Evolutionary conservation across 1,140 invertebrate genomes (phyloP).

Genomic region (Piezodorus guildinii): DNA sequence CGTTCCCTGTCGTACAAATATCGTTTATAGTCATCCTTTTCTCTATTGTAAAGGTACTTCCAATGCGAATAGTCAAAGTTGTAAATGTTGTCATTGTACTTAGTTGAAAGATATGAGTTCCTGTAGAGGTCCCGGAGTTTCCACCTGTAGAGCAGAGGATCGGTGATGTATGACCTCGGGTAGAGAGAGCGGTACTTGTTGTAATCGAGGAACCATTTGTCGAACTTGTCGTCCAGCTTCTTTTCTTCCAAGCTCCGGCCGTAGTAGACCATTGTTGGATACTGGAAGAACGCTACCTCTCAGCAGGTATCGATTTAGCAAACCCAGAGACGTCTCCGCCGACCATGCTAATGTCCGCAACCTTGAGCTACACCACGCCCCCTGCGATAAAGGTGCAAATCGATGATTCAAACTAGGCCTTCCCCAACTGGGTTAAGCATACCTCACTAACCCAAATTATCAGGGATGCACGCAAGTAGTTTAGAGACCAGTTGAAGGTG

Average conservation of each 20-base stretch:
- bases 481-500: no score
- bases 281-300: no score
- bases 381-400: no score
- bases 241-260: not conserved
- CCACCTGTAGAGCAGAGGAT: constrained; percentile 8
- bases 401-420: no score
- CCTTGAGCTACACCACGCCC: no score
- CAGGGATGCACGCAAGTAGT: no score
- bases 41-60: constrained; percentile 4
- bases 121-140: constrained; percentile 6
- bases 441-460: no score
- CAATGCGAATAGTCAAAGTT: constrained; percentile 4
- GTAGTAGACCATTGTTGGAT: constrained; percentile 5
- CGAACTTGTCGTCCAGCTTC: constrained; percentile 8
- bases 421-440: no score
- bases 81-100: constrained; percentile 2
- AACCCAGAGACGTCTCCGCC: no score
- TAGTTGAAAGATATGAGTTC: constrained; percentile 5
- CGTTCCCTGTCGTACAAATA: constrained; percentile 8
- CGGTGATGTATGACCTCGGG: constrained; percentile 5
- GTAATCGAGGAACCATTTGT: constrained; percentile 10
- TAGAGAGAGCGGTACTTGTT: constrained; percentile 7
- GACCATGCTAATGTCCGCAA: no score
- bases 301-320: no score
- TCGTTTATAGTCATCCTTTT: not conserved